Conservation (phyloP, 2,113 vertebrate species). For the human (Homo sapiens) region GRCh38 chr12:23301001-23301500, state of each 20-base stretch:
- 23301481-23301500: neutral
- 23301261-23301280: neutral
- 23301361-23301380: neutral
- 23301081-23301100: neutral
- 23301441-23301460: neutral
- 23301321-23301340: neutral
- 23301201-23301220: neutral
- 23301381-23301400: neutral
- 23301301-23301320: neutral
- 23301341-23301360: neutral
- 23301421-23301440: neutral
- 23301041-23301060: neutral
- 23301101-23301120: neutral
- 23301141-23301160: neutral
- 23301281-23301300: neutral
- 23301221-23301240: neutral
- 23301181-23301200: neutral
- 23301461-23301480: neutral
- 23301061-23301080: neutral
- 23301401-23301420: neutral
- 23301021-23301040: neutral
- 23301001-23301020: neutral
- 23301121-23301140: neutral
- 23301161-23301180: neutral
- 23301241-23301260: neutral